phyloP scores from a whole-genome alignment of 2,888 invertebrate species.

The Actias luna region DNA sequence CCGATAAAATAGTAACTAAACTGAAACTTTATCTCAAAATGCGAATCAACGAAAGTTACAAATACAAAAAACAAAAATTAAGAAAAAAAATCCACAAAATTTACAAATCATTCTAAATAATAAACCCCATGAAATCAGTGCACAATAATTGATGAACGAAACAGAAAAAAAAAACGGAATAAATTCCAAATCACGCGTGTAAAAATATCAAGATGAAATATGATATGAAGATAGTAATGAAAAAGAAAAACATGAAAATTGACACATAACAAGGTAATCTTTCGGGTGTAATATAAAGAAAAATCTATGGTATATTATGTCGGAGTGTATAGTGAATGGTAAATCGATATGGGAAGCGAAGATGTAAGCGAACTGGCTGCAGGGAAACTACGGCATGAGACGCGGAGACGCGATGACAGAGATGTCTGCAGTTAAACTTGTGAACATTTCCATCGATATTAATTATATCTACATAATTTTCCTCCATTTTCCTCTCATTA shows the following conservation, averaged over 20 bases:
- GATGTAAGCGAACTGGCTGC: constrained; percentile 68
- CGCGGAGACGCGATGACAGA: constrained; percentile 62
- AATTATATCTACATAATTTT: background rate
- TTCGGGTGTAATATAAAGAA: constrained; percentile 18
- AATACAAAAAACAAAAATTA: background rate
- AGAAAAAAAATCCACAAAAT: no score
- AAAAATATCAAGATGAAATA: background rate
- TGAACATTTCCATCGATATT: constrained; percentile 12
- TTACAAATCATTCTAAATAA: no score
- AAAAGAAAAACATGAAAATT: background rate
- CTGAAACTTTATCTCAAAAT: background rate
- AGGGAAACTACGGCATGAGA: constrained; percentile 74
- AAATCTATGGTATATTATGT: constrained; percentile 47
- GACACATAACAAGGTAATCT: background rate
- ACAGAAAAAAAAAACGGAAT: no score
- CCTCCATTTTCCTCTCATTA: background rate
- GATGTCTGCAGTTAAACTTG: constrained; percentile 61
- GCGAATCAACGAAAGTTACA: background rate
- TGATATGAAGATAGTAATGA: background rate
- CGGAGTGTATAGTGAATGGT: constrained; percentile 40
- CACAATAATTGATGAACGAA: no score
- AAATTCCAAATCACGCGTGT: background rate
- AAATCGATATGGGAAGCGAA: constrained; percentile 74
- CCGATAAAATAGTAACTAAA: background rate
- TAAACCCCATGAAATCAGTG: no score